phyloP scores from a whole-genome alignment of 2,113 vertebrate species.

The Barnardius zonarius region DNA sequence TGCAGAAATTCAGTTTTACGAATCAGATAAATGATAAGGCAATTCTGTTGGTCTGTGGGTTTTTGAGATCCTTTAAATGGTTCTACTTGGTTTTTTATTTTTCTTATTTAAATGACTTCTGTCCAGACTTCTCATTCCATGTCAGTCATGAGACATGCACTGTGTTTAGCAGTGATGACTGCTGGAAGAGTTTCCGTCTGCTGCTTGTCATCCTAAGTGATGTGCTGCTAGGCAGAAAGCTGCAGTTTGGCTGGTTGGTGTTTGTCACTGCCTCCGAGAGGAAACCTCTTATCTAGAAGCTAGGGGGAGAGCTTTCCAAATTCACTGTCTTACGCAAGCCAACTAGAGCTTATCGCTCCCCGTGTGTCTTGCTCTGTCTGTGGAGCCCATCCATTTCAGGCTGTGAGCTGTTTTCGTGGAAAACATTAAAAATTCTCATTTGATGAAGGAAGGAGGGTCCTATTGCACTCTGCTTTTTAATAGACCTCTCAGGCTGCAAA shows the following conservation, averaged over 20 bases:
- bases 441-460: background rate
- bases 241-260: background rate
- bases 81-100: background rate
- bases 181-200: conserved; percentile 4
- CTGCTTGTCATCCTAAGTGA: conserved; percentile 27
- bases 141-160: background rate
- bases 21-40: background rate
- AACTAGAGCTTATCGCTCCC: background rate
- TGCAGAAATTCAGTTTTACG: background rate
- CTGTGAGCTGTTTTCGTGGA: background rate
- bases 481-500: background rate
- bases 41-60: background rate
- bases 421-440: background rate
- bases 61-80: background rate
- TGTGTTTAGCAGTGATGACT: background rate
- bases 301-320: conserved; percentile 42
- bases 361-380: background rate
- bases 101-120: background rate
- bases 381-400: background rate
- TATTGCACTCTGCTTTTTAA: background rate
- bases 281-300: conserved; percentile 40
- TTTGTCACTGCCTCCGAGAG: background rate
- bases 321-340: background rate
- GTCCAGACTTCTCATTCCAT: background rate
- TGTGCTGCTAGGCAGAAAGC: conserved; percentile 14